phyloP scores from a whole-genome alignment of 1,140 invertebrate species.

The Euglossa dilemma region DNA sequence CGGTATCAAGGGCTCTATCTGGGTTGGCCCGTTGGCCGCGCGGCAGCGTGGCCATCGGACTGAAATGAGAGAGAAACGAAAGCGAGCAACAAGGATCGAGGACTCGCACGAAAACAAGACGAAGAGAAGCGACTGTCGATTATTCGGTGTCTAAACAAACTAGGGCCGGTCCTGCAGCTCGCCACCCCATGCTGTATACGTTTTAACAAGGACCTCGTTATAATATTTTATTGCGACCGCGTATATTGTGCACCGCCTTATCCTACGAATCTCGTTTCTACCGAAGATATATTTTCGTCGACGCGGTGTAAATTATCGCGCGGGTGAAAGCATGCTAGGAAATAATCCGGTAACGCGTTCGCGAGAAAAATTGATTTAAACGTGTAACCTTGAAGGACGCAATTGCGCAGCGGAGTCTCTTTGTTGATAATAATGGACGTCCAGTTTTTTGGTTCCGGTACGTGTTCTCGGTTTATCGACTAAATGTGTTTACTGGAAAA shows the following conservation, averaged over 20 bases:
- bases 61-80: slow-evolving; percentile 44
- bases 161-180: slow-evolving; percentile 70
- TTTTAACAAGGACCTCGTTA: slow-evolving; percentile 82
- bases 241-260: slow-evolving; percentile 29
- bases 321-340: neutral
- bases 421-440: no score
- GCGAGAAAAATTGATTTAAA: neutral
- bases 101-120: slow-evolving; percentile 49
- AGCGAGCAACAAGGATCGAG: slow-evolving; percentile 27
- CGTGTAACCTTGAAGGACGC: neutral
- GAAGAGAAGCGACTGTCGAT: slow-evolving; percentile 76
- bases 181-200: slow-evolving; percentile 64
- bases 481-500: neutral
- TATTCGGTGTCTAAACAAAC: slow-evolving; percentile 83
- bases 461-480: neutral
- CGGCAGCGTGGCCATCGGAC: slow-evolving; percentile 14
- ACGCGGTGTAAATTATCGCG: neutral
- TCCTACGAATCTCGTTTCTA: slow-evolving; percentile 12
- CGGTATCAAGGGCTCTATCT: slow-evolving; percentile 68
- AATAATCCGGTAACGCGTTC: neutral
- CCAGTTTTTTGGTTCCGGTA: neutral
- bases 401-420: neutral
- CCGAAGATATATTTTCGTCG: neutral
- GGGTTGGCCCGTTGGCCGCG: slow-evolving; percentile 36
- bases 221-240: slow-evolving; percentile 78